Evolutionary conservation across 2,113 vertebrate genomes (phyloP), one percentile per base, ranked within the genome.

Genomic region (Lampris megalopsis): DNA sequence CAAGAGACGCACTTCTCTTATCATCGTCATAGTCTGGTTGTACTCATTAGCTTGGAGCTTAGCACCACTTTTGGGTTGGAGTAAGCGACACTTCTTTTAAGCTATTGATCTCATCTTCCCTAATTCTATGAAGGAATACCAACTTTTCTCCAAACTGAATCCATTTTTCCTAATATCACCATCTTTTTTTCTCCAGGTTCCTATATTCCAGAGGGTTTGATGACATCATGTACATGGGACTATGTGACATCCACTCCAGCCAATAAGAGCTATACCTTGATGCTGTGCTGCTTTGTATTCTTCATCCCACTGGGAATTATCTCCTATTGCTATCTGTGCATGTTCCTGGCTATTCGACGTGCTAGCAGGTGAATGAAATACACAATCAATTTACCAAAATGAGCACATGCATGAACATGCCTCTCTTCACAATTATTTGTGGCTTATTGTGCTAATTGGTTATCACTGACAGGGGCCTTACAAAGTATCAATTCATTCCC

Each of bases 171-270:
- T 43, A 8, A 8, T 50, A 10, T 10, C 8, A 79, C 0, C 62
- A 24, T 42, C 1, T 68, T 0, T 60, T 53, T 73, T 61, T 67
- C n/a, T 38, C 8, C 67, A 99, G 97, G 96, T 68, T 97, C 96
- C 0, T 98, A 98, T 1, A 95, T 98, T 54, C 97, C 97, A 0
- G 97, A 99, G 73, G 97, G 97, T 40, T 91, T 99, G 81, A 93
- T 98, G 90, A 99, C 96, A 0, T 98, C 97, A 11, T 98, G 97
- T 43, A 97, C 97, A 41, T 99, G 97, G 97, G 96, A 98, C 88
- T 98, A 98, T 13, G 90, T 95, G 89, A 97, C 95, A n/a, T 97
- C 96, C 57, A 96, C 95, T 0, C 93, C 95, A 0, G 91, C 95
- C 1, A 96, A 96, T 75, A 96, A 96, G 1, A 93, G 97, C 84